Evolutionary conservation across 2,113 vertebrate species (phyloP).

Genomic region (Calidris pygmaea): DNA sequence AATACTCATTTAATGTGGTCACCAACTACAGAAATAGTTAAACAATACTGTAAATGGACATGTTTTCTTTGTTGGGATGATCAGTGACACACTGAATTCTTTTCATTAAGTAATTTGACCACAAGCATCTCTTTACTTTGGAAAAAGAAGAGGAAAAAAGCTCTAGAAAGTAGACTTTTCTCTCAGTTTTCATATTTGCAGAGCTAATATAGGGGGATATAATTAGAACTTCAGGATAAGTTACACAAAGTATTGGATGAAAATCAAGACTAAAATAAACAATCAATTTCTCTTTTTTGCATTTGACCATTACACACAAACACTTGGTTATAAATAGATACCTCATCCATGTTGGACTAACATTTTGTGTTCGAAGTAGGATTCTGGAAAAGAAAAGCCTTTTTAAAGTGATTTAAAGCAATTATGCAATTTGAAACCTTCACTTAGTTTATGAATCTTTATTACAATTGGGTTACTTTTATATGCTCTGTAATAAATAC

Average conservation of each 20-base stretch:
- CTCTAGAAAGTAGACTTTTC: background rate
- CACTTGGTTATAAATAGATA: constrained; percentile 38
- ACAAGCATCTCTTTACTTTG: constrained; percentile 13
- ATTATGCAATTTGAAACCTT: constrained; percentile 16
- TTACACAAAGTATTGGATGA: constrained; percentile 30
- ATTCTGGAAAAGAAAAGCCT: constrained; percentile 5
- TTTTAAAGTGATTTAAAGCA: background rate
- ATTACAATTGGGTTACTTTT: constrained; percentile 24
- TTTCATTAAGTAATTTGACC: constrained; percentile 53
- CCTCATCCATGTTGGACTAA: background rate
- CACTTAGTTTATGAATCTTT: constrained; percentile 16
- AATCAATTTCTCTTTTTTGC: background rate
- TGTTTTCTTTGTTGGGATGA: constrained; percentile 40
- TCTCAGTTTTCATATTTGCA: constrained; percentile 6
- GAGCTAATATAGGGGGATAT: background rate
- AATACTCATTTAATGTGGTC: constrained; percentile 22
- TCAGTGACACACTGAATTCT: background rate
- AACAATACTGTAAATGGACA: constrained; percentile 56
- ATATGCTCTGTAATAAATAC: constrained; percentile 16
- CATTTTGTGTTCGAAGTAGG: background rate
- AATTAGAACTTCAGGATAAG: constrained; percentile 46
- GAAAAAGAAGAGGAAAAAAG: constrained; percentile 7
- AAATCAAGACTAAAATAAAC: constrained; percentile 46
- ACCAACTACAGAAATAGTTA: constrained; percentile 31
- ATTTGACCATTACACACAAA: constrained; percentile 11